Percentiles rank a stretch among this genome's conserved stretches.
Evolutionary conservation across 2,113 vertebrate genomes (phyloP).

Genomic region (Mixornis gularis): DNA sequence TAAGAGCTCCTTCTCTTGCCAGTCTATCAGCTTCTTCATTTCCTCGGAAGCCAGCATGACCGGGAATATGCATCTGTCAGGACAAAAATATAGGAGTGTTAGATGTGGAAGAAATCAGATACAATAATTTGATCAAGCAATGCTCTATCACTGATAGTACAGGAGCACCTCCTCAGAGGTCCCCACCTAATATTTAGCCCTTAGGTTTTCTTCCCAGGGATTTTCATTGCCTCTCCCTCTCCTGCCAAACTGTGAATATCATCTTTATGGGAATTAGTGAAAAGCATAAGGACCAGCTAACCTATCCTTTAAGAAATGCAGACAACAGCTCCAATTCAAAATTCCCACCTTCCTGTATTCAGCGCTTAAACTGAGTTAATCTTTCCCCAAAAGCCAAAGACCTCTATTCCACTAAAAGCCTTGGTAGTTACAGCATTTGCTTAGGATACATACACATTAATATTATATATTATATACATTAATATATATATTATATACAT

Average conservation of each 20-base stretch:
- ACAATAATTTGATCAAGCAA: not conserved
- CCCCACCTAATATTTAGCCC: not conserved
- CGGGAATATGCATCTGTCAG: slow-evolving; percentile 87
- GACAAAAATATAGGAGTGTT: not conserved
- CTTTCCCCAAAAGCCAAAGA: not conserved
- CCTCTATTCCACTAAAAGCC: not conserved
- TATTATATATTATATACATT: too few species aligned
- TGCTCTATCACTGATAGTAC: not conserved
- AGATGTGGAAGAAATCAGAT: not conserved
- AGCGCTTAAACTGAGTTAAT: not conserved
- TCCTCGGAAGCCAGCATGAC: slow-evolving; percentile 87
- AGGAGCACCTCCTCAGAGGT: not conserved
- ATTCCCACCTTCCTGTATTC: not conserved
- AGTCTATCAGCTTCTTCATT: slow-evolving; percentile 92
- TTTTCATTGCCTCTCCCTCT: not conserved
- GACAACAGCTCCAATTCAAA: not conserved
- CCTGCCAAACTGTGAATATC: not conserved
- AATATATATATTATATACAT: too few species aligned
- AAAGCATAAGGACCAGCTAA: not conserved
- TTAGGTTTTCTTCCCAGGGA: not conserved
- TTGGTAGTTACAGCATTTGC: not conserved
- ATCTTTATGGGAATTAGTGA: not conserved
- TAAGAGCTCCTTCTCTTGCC: slow-evolving; percentile 85
- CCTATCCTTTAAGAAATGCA: not conserved
- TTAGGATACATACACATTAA: not conserved